These are phyloP conservation scores for Sinella curviseta DNA, from an alignment of 1,140 invertebrate species.

Conservation along the genomic window DNA sequence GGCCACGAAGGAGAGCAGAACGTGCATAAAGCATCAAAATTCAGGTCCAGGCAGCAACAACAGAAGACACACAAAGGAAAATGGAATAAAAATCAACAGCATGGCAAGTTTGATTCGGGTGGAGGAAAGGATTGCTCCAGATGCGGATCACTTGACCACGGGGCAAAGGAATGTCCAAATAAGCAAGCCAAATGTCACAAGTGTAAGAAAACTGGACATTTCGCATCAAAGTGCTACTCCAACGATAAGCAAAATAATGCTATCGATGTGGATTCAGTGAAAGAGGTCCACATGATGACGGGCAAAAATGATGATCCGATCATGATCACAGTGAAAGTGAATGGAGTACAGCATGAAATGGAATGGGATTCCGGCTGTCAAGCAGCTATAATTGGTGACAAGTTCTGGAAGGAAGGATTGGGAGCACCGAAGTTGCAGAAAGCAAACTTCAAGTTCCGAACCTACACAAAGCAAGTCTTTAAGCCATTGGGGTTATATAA, in stretches of 20 bases:
- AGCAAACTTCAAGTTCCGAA: neutral
- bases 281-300: neutral
- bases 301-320: neutral
- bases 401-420: constrained; percentile 17
- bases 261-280: neutral
- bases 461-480: neutral
- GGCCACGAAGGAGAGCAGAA: neutral
- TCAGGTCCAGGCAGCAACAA: neutral
- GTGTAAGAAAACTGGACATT: neutral
- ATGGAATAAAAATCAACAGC: neutral
- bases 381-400: neutral
- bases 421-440: neutral
- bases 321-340: neutral
- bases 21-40: neutral
- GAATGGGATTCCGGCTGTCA: constrained; percentile 14
- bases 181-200: neutral
- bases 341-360: constrained; percentile 2
- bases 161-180: neutral
- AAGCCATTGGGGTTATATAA: neutral
- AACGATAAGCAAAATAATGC: neutral
- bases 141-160: neutral
- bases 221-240: neutral
- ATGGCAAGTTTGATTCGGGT: neutral
- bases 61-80: neutral
- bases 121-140: neutral